Percentiles rank a stretch among this genome's conserved stretches.
phyloP scores from a whole-genome alignment of 2,797 vertebrate species.

The Notolabrus celidotus region DNA sequence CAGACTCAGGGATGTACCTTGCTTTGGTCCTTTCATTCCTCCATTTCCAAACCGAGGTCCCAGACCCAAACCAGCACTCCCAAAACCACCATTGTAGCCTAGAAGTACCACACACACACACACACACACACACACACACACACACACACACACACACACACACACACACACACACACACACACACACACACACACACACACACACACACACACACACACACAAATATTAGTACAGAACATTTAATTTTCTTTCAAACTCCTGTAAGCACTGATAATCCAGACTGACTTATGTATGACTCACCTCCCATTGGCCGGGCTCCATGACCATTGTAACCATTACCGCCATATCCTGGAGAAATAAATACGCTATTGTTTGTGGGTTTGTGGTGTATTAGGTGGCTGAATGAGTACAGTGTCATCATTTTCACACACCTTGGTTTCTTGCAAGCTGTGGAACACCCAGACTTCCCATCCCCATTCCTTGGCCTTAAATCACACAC shows the following conservation, averaged over 20 bases:
- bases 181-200: no score
- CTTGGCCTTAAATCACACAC: constrained; percentile 41
- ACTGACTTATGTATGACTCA: constrained; percentile 40
- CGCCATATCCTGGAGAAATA: constrained; percentile 56
- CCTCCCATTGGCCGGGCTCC: constrained; percentile 65
- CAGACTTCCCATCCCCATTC: constrained; percentile 51
- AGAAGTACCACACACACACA: constrained; percentile 15
- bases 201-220: no score
- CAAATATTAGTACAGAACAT: neutral
- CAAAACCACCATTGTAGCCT: constrained; percentile 67
- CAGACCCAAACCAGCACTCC: constrained; percentile 57
- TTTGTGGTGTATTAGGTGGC: neutral
- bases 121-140: no score
- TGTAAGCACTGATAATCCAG: neutral
- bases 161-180: no score
- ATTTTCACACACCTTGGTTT: constrained; percentile 48
- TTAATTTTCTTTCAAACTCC: neutral
- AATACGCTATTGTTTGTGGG: constrained; percentile 13
- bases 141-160: no score
- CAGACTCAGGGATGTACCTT: constrained; percentile 42
- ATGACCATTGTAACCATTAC: constrained; percentile 61
- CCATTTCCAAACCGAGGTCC: constrained; percentile 64
- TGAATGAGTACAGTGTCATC: neutral
- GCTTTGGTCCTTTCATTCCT: constrained; percentile 69
- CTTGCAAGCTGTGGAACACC: constrained; percentile 65